A percentile compares a stretch with the other conserved stretches of the same genome.
phyloP scores from a whole-genome alignment of 2,797 vertebrate species.

The Myotis planiceps region DNA sequence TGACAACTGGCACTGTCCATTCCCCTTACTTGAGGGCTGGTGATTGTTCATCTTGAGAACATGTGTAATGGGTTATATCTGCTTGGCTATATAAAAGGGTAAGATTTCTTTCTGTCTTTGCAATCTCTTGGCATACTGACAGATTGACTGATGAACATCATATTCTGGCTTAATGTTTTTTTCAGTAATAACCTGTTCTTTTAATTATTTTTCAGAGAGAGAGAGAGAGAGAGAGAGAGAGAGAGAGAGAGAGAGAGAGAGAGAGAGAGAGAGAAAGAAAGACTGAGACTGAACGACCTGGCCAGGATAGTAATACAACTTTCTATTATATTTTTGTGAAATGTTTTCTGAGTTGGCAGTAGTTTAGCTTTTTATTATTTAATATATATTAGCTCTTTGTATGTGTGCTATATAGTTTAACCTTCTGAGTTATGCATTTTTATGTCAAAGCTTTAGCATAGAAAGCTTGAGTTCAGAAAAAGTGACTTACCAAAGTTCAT shows the following conservation, averaged over 20 bases:
- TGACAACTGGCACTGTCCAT: background rate
- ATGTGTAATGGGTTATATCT: background rate
- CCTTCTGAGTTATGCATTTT: background rate
- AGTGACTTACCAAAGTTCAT: background rate
- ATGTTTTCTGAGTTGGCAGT: background rate
- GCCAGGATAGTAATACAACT: background rate
- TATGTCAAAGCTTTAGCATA: background rate
- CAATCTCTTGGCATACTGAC: background rate
- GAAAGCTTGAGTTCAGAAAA: background rate
- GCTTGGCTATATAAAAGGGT: background rate
- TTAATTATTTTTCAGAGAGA: background rate
- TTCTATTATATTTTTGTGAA: background rate
- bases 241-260: no score
- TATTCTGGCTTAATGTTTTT: background rate
- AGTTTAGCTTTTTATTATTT: slow-evolving; percentile 32
- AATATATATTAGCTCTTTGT: background rate
- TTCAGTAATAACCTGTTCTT: background rate
- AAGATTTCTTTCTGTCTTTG: background rate
- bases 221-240: background rate
- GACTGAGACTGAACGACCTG: no score
- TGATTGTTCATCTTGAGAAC: background rate
- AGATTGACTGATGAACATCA: background rate
- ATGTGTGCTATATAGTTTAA: background rate
- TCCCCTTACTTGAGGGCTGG: background rate
- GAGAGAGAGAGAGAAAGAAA: background rate